Evolutionary conservation across 2,888 invertebrate genomes (phyloP), one percentile per base, ranked within the genome.

Genomic region (Rhagium mordax): DNA sequence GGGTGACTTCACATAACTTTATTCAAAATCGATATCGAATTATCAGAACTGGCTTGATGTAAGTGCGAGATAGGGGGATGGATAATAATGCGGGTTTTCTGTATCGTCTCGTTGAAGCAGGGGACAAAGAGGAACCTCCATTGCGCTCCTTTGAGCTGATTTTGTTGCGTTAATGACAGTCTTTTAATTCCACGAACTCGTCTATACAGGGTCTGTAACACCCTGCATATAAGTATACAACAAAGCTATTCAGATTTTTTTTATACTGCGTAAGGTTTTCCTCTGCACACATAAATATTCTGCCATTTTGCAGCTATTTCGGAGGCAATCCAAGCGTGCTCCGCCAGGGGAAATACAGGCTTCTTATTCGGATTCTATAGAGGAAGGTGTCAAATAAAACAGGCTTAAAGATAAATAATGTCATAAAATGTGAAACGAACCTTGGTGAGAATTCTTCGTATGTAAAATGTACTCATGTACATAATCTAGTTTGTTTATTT

Each of bases 1-100:
- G 62, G 49, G 24, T 64, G 49, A 27, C 62, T 61, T 47, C 20
- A 41, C 10, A 61, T 47, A 47, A 41, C 47, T 29, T 21, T 55
- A 55, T 55, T 55, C 21, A 64, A 64, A 64, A 64, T 64, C 62
- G 49, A 64, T 64, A 64, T 64, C 24, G 27, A 47, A 47, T 61
- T 47, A 61, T 47, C 20, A 13, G 60, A 21, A 55, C 21, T 33
- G 33, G 20, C 33, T 41, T 33, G 20, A 24, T 21, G 2, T 18
- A 21, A 41, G 61, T 16, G 59, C 8, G 33, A 59, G 33, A 47
- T n/a, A 15, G 29, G 13, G 2, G 16, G 33, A 27, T 15, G 29
- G 7, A 15, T 21, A 53, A 18, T 15, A 57, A 13, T n/a, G 15
- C 4, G 57, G 13, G 3, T 57, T 27, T 27, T 27, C 15, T 57